These are phyloP conservation scores for Orthonevra nobilis DNA, from an alignment of 2,888 invertebrate species.

Conservation along the genomic window DNA sequence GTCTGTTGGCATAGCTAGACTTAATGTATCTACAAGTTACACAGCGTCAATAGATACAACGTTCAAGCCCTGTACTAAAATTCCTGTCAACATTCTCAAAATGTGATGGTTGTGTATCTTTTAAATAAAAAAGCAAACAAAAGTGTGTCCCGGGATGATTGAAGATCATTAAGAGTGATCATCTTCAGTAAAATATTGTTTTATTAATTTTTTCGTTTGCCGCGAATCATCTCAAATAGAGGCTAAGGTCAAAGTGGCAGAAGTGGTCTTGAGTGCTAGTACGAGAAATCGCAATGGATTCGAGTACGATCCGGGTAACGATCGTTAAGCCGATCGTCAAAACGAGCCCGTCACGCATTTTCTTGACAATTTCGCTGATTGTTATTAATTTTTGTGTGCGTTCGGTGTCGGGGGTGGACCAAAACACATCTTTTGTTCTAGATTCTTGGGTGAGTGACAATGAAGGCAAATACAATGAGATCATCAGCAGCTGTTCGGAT, in stretches of 20 bases:
- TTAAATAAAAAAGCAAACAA: slow-evolving; percentile 21
- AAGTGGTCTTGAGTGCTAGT: slow-evolving; percentile 22
- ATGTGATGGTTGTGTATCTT: slow-evolving; percentile 20
- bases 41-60: not conserved
- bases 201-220: slow-evolving; percentile 10
- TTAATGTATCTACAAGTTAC: not conserved
- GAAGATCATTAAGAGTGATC: slow-evolving; percentile 30
- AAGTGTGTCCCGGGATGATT: slow-evolving; percentile 25
- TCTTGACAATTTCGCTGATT: slow-evolving; percentile 51
- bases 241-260: slow-evolving; percentile 3
- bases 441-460: slow-evolving; percentile 52
- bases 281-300: slow-evolving; percentile 11
- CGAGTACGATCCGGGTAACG: slow-evolving; percentile 33
- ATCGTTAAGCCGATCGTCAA: slow-evolving; percentile 24
- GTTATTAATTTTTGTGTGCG: slow-evolving; percentile 54
- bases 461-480: slow-evolving; percentile 50
- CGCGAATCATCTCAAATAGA: not conserved
- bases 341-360: slow-evolving; percentile 43
- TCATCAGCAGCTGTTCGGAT: slow-evolving; percentile 52
- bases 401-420: slow-evolving; percentile 24
- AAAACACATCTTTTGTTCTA: slow-evolving; percentile 39
- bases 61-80: not conserved
- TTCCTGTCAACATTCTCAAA: slow-evolving; percentile 5
- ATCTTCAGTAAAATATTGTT: too few species aligned
- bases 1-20: slow-evolving; percentile 19